phyloP scores from a whole-genome alignment of 1,140 invertebrate species.

The Drosophila serrata region DNA sequence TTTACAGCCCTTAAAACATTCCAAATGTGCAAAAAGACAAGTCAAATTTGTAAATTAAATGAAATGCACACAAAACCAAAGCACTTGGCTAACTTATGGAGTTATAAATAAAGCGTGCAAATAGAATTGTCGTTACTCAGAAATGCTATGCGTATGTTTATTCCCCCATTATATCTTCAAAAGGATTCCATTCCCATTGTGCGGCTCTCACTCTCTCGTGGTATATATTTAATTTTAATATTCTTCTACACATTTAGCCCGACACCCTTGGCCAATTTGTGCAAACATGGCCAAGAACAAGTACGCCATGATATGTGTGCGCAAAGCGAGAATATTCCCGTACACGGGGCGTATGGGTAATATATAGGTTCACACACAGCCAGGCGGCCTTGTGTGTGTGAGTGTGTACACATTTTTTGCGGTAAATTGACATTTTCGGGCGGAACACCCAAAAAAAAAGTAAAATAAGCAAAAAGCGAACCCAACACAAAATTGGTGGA shows the following conservation, averaged over 20 bases:
- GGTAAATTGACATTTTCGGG: constrained; percentile 72
- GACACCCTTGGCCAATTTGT: constrained; percentile 57
- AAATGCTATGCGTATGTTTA: constrained; percentile 11
- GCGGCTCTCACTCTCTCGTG: not conserved
- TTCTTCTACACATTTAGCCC: constrained; percentile 54
- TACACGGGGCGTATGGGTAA: constrained; percentile 47
- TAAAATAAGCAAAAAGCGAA: constrained; percentile 37
- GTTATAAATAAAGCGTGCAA: constrained; percentile 14
- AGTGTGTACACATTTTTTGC: constrained; percentile 46
- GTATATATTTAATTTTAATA: constrained; percentile 54
- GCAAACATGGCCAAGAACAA: constrained; percentile 53
- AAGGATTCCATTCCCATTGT: constrained; percentile 49
- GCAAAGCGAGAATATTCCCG: constrained; percentile 25
- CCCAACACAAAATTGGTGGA: constrained; percentile 19
- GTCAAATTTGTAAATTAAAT: constrained; percentile 4
- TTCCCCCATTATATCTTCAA: constrained; percentile 34
- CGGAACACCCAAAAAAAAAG: constrained; percentile 27
- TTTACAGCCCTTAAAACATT: not conserved
- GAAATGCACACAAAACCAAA: constrained; percentile 8
- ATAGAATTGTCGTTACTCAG: constrained; percentile 9
- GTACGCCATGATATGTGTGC: constrained; percentile 43
- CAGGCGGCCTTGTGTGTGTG: not conserved
- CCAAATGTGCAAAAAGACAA: not conserved
- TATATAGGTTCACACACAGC: constrained; percentile 31
- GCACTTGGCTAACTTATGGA: constrained; percentile 5